Conservation (phyloP, 1,140 invertebrate species). For the Cecropterus lyciades region DNA sequence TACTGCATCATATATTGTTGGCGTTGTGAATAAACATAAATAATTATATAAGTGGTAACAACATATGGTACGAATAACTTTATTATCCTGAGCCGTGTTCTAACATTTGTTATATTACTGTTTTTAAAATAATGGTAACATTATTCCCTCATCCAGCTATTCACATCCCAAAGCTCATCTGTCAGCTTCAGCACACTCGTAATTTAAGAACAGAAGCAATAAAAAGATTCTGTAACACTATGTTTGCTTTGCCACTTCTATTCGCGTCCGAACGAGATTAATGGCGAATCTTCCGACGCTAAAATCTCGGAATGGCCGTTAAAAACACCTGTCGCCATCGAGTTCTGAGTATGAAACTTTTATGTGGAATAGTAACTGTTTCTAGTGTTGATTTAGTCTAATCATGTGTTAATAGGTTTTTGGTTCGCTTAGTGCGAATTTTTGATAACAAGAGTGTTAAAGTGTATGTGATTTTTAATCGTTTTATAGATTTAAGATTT, state of each 20-base stretch:
- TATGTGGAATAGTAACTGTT: conserved; percentile 49
- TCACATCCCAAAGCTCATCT: neutral
- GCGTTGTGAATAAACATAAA: too few species aligned
- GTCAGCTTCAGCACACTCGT: conserved; percentile 15
- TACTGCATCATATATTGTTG: too few species aligned
- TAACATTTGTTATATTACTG: too few species aligned
- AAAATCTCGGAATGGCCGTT: conserved; percentile 72
- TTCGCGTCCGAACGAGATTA: conserved; percentile 74
- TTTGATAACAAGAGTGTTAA: too few species aligned
- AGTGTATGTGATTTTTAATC: too few species aligned
- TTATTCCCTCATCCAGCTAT: neutral
- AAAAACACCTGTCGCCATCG: conserved; percentile 77
- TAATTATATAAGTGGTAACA: too few species aligned
- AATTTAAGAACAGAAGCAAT: conserved; percentile 40
- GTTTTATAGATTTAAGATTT: too few species aligned
- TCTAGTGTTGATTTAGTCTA: conserved; percentile 23
- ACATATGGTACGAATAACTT: too few species aligned
- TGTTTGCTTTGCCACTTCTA: conserved; percentile 70
- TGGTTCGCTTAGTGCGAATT: neutral
- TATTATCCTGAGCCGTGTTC: too few species aligned
- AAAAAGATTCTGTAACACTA: conserved; percentile 46
- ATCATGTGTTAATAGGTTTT: conserved; percentile 2
- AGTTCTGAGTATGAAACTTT: conserved; percentile 63
- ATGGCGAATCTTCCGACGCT: conserved; percentile 70
- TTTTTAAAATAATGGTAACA: too few species aligned